Percentiles rank a stretch among this genome's conserved stretches.
Evolutionary conservation across 2,797 vertebrate genomes (phyloP).

Genomic region (Hipposideros larvatus): DNA sequence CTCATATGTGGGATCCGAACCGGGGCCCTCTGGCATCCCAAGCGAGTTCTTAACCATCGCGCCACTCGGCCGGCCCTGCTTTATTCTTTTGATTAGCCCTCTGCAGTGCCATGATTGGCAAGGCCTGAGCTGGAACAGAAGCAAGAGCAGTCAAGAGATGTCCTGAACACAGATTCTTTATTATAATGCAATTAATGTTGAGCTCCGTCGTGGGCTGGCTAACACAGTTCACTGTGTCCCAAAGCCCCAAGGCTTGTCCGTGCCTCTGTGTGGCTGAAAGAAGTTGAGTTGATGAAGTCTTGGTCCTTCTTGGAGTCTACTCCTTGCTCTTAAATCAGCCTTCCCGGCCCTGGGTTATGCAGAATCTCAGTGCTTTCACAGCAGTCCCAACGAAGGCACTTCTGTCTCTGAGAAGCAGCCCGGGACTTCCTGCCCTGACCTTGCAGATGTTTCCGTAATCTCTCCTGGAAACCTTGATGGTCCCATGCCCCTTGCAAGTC

Average conservation of each 20-base stretch:
- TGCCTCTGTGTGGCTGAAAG: neutral
- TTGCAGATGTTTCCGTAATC: conserved; percentile 68
- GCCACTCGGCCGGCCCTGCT: too few species aligned
- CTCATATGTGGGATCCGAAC: too few species aligned
- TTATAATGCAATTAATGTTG: neutral
- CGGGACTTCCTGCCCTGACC: conserved; percentile 28
- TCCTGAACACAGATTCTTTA: conserved; percentile 13
- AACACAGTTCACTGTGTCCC: neutral
- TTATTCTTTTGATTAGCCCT: neutral
- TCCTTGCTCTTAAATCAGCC: neutral
- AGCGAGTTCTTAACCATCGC: too few species aligned
- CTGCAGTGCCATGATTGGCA: neutral
- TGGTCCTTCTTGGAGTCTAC: neutral
- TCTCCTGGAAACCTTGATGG: conserved; percentile 51
- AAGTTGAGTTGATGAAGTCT: neutral
- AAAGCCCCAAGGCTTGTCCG: neutral
- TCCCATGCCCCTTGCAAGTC: neutral
- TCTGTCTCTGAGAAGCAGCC: neutral
- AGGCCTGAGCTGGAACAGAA: neutral
- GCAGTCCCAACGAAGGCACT: neutral
- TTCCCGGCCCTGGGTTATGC: neutral
- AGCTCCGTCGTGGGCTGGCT: neutral
- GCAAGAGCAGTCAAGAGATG: neutral
- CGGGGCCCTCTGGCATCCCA: too few species aligned
- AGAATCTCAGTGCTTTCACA: neutral